phyloP scores from a whole-genome alignment of 2,113 vertebrate species.

The Climacteris rufus region DNA sequence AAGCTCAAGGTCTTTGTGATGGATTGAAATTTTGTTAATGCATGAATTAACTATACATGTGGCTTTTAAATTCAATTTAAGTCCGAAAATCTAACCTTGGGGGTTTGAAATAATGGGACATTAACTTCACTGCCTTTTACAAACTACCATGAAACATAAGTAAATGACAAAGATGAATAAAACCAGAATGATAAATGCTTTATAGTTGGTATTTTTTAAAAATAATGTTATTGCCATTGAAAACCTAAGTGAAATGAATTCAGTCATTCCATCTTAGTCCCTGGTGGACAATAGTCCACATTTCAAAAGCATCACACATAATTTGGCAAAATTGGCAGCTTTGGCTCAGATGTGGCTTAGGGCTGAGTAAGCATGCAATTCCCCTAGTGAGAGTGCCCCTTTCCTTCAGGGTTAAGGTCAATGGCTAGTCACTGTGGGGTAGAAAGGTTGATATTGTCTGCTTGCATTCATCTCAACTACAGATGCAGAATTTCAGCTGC shows the following conservation, averaged over 20 bases:
- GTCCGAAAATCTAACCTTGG: slow-evolving; percentile 56
- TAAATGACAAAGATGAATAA: slow-evolving; percentile 60
- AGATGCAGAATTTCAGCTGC: slow-evolving; percentile 6
- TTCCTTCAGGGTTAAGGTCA: slow-evolving; percentile 61
- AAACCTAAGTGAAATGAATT: slow-evolving; percentile 68
- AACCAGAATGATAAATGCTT: slow-evolving; percentile 55
- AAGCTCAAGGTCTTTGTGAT: slow-evolving; percentile 39
- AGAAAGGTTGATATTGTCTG: slow-evolving; percentile 24
- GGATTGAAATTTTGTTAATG: slow-evolving; percentile 60
- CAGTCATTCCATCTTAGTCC: slow-evolving; percentile 46
- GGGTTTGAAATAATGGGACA: slow-evolving; percentile 68
- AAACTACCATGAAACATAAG: slow-evolving; percentile 64
- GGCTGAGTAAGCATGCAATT: slow-evolving; percentile 48
- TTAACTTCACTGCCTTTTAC: slow-evolving; percentile 66
- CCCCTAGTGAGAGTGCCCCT: slow-evolving; percentile 53
- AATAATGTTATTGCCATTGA: slow-evolving; percentile 62
- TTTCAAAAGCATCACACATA: slow-evolving; percentile 64
- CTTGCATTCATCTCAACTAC: not conserved
- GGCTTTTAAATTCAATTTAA: slow-evolving; percentile 69
- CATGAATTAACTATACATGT: slow-evolving; percentile 61
- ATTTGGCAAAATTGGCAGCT: slow-evolving; percentile 67
- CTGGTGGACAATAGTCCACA: slow-evolving; percentile 39
- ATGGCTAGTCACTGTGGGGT: slow-evolving; percentile 33
- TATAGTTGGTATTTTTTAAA: slow-evolving; percentile 40
- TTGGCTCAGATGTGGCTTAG: slow-evolving; percentile 23